Conservation (phyloP, 1,140 invertebrate species). For the Euwallacea similis region DNA sequence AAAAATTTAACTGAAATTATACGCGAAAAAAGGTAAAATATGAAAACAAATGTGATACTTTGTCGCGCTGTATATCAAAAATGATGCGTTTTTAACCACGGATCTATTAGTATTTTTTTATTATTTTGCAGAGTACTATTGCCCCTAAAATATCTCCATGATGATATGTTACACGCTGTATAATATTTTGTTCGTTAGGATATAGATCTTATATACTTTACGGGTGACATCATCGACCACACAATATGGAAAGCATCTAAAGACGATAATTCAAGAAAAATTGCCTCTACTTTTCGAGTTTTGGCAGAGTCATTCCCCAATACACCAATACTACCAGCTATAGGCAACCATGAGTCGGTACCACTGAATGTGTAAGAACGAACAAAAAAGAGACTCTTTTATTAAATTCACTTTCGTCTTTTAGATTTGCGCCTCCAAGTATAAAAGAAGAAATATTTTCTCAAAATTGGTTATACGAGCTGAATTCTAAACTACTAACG, state of each 20-base stretch:
- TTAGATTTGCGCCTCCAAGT: slow-evolving; percentile 25
- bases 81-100: too few species aligned
- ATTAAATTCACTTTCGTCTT: neutral
- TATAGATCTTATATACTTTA: slow-evolving; percentile 78
- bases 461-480: slow-evolving; percentile 66
- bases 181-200: slow-evolving; percentile 52
- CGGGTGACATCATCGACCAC: slow-evolving; percentile 84
- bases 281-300: slow-evolving; percentile 60
- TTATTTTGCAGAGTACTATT: too few species aligned
- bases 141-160: too few species aligned
- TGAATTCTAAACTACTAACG: slow-evolving; percentile 64
- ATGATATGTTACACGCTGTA: too few species aligned
- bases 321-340: slow-evolving; percentile 67
- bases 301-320: slow-evolving; percentile 67
- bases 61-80: too few species aligned
- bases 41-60: too few species aligned
- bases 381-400: neutral
- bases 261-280: slow-evolving; percentile 64
- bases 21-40: too few species aligned
- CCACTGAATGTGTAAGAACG: slow-evolving; percentile 76
- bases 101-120: too few species aligned
- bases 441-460: slow-evolving; percentile 23
- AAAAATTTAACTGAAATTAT: too few species aligned
- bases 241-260: slow-evolving; percentile 79
- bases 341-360: slow-evolving; percentile 89